phyloP scores from a whole-genome alignment of 2,797 vertebrate genomes.

The Dromococcyx pavoninus region DNA sequence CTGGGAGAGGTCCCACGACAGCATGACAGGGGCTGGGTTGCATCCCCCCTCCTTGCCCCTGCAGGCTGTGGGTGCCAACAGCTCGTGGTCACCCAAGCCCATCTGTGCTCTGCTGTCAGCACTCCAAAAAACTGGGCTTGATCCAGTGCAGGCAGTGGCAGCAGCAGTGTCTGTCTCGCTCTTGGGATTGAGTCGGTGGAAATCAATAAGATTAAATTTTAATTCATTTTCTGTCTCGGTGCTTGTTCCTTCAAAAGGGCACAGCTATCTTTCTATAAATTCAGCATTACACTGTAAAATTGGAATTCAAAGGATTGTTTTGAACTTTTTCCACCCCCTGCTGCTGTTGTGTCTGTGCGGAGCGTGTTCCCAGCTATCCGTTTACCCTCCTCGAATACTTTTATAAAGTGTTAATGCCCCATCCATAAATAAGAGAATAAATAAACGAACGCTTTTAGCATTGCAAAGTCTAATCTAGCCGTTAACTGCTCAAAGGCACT shows the following conservation, averaged over 20 bases:
- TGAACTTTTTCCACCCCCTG: conserved; percentile 33
- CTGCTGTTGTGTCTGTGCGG: conserved; percentile 33
- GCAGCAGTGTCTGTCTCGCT: neutral
- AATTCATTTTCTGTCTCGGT: conserved; percentile 66
- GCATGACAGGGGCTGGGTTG: neutral
- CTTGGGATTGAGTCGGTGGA: conserved; percentile 55
- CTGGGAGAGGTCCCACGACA: neutral
- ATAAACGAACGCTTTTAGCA: conserved; percentile 40
- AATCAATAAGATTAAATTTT: conserved; percentile 75
- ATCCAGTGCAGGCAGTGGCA: conserved; percentile 14
- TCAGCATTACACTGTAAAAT: conserved; percentile 41
- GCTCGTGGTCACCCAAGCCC: fast-evolving
- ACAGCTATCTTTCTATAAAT: conserved; percentile 56
- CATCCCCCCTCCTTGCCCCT: fast-evolving
- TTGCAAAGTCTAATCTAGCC: conserved; percentile 23
- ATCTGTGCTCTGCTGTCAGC: neutral
- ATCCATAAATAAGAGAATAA: conserved; percentile 55
- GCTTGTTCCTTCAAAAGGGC: conserved; percentile 66
- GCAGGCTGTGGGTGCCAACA: fast-evolving
- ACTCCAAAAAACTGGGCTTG: neutral
- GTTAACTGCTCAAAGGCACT: conserved; percentile 17
- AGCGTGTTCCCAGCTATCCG: neutral
- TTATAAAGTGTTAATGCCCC: conserved; percentile 59
- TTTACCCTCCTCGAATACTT: conserved; percentile 31
- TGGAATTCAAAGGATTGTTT: conserved; percentile 50